phyloP scores from a whole-genome alignment of 1,140 invertebrate genomes.

The Drosophila ercepeae region DNA sequence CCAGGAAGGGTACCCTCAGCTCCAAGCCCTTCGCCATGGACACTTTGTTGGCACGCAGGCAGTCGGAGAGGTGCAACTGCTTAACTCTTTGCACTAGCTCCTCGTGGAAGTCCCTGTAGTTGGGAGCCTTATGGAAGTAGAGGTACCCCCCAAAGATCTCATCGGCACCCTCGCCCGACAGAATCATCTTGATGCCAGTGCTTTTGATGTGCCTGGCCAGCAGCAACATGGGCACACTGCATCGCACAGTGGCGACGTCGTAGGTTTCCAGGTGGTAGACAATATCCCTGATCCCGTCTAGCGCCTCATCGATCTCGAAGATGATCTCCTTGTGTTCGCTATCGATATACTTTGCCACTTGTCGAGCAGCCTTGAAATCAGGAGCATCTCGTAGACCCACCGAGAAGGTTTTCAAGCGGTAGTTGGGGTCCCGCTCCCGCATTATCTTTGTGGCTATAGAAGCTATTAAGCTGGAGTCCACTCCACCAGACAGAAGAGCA shows the following conservation, averaged over 20 bases:
- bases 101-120: slow-evolving; percentile 87
- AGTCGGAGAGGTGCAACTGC: slow-evolving; percentile 91
- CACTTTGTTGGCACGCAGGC: slow-evolving; percentile 93
- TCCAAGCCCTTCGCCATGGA: slow-evolving; percentile 93
- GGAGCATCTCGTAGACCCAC: slow-evolving; percentile 94
- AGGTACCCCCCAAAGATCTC: slow-evolving; percentile 95
- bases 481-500: slow-evolving; percentile 90
- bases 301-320: slow-evolving; percentile 90
- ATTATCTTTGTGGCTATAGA: slow-evolving; percentile 88
- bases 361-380: slow-evolving; percentile 92
- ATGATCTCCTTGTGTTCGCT: slow-evolving; percentile 95
- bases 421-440: slow-evolving; percentile 66
- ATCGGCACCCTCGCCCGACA: slow-evolving; percentile 96
- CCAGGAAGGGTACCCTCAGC: slow-evolving; percentile 94
- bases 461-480: slow-evolving; percentile 95
- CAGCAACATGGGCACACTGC: slow-evolving; percentile 91
- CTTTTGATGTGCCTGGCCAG: slow-evolving; percentile 88
- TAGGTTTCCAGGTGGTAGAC: slow-evolving; percentile 94
- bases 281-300: slow-evolving; percentile 88
- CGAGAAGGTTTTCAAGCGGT: slow-evolving; percentile 89
- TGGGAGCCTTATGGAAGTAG: slow-evolving; percentile 95
- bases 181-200: slow-evolving; percentile 87
- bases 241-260: slow-evolving; percentile 95
- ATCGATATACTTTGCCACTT: slow-evolving; percentile 92
- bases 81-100: slow-evolving; percentile 90